These are phyloP conservation scores for Lepas anatifera DNA, from an alignment of 2,888 invertebrate genomes.

Conservation along the genomic window DNA sequence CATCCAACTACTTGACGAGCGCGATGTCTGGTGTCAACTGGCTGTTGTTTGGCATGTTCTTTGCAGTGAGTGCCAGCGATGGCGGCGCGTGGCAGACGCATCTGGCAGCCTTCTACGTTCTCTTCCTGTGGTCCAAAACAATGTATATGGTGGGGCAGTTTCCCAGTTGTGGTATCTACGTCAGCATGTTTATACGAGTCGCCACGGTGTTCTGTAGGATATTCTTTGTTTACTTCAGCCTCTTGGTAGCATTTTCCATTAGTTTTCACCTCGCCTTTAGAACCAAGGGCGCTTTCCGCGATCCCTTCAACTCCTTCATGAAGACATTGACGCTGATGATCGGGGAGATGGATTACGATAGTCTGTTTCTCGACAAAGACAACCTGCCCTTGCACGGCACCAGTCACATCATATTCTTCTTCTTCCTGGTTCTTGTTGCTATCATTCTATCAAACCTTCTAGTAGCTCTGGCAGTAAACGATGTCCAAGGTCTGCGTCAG, in stretches of 20 bases:
- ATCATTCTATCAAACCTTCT: constrained; percentile 48
- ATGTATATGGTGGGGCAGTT: constrained; percentile 24
- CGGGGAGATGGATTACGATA: constrained; percentile 45
- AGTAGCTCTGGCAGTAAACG: constrained; percentile 48
- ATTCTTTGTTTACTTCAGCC: constrained; percentile 35
- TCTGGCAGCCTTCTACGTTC: constrained; percentile 21
- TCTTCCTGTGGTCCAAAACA: constrained; percentile 24
- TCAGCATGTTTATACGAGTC: constrained; percentile 48
- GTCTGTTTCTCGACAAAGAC: constrained; percentile 37
- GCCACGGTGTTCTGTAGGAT: constrained; percentile 45
- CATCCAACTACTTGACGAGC: not conserved
- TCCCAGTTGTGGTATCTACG: constrained; percentile 44
- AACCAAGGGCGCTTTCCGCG: constrained; percentile 40
- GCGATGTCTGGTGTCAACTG: not conserved
- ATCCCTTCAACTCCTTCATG: constrained; percentile 43
- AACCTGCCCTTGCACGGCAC: constrained; percentile 16
- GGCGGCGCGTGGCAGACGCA: constrained; percentile 22
- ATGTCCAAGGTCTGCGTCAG: constrained; percentile 45
- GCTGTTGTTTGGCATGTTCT: constrained; percentile 12
- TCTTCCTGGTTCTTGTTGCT: constrained; percentile 44
- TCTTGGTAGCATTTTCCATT: constrained; percentile 45
- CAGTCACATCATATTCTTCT: constrained; percentile 42
- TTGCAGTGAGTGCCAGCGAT: constrained; percentile 15
- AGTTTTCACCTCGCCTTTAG: constrained; percentile 46
- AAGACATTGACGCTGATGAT: constrained; percentile 50